Conservation (phyloP, 2,113 vertebrate species). For the Eurypyga helias region DNA sequence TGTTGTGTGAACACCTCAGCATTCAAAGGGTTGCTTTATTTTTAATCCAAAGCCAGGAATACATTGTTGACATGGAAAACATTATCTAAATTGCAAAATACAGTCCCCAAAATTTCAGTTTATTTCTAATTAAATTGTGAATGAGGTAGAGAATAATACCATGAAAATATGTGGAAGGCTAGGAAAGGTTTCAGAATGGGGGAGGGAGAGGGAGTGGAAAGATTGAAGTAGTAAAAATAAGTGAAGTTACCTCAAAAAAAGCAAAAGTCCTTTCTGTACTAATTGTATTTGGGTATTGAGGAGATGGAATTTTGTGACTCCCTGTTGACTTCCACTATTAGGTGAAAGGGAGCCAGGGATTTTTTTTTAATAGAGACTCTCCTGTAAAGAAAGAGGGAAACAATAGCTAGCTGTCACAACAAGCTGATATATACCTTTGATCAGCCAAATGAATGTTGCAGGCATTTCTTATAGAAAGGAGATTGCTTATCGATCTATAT, state of each 20-base stretch:
- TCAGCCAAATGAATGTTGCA: slow-evolving; percentile 99
- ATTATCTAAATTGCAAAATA: not conserved
- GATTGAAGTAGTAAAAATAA: slow-evolving; percentile 64
- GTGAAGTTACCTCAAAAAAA: slow-evolving; percentile 77
- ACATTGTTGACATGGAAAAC: not conserved
- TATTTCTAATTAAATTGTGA: not conserved
- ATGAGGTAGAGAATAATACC: not conserved
- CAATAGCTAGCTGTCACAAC: slow-evolving; percentile 95
- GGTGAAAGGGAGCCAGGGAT: slow-evolving; percentile 79
- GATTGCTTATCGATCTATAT: slow-evolving; percentile 99
- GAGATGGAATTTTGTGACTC: slow-evolving; percentile 92
- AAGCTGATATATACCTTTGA: slow-evolving; percentile 95
- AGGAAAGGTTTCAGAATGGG: not conserved
- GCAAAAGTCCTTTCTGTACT: slow-evolving; percentile 77
- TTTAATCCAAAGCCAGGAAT: not conserved
- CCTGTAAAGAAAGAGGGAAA: slow-evolving; percentile 88
- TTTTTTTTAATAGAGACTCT: slow-evolving; percentile 84
- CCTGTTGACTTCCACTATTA: slow-evolving; percentile 93
- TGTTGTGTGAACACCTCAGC: not conserved
- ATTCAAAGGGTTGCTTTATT: not conserved
- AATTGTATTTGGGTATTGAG: slow-evolving; percentile 84
- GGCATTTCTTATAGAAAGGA: slow-evolving; percentile 99
- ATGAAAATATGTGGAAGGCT: not conserved
- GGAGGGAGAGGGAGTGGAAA: not conserved
- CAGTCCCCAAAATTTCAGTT: not conserved